These are phyloP conservation scores for Orthosia incerta DNA, from an alignment of 2,888 invertebrate species.

Conservation along the genomic window DNA sequence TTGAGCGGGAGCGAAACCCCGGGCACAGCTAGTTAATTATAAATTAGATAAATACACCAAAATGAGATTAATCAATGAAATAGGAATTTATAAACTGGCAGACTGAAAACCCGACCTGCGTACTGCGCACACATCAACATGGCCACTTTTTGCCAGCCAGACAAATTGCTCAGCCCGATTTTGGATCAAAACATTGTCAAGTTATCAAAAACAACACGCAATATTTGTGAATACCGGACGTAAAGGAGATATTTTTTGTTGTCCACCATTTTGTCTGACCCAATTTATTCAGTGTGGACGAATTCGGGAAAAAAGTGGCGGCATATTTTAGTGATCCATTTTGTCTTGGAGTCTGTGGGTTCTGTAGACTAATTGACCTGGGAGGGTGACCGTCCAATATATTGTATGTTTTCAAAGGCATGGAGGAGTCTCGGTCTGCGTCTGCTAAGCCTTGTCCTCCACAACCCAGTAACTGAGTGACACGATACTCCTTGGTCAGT, in stretches of 20 bases:
- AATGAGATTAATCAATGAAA: too few species aligned
- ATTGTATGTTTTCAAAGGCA: too few species aligned
- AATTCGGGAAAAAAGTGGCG: conserved; percentile 23
- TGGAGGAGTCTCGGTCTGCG: too few species aligned
- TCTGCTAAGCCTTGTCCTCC: too few species aligned
- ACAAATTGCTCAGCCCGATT: conserved; percentile 9
- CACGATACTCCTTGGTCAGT: too few species aligned
- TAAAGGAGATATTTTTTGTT: conserved; percentile 15
- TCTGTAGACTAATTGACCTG: conserved; percentile 2
- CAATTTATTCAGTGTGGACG: conserved; percentile 41
- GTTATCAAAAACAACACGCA: conserved; percentile 21
- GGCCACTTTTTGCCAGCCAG: background rate
- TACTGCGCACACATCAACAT: background rate
- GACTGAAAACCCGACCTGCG: background rate
- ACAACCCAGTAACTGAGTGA: too few species aligned
- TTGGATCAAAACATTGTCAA: conserved; percentile 19
- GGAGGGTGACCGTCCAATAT: too few species aligned
- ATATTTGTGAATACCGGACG: conserved; percentile 22
- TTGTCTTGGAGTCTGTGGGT: conserved; percentile 12
- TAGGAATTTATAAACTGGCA: too few species aligned
- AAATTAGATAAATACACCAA: too few species aligned
- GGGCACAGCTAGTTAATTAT: too few species aligned
- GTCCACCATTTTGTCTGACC: conserved; percentile 26
- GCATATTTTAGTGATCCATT: conserved; percentile 11
- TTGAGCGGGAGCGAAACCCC: too few species aligned